These are phyloP conservation scores for Muntiacus muntjak DNA, from an alignment of 2,113 vertebrate genomes.

Conservation along the genomic window DNA sequence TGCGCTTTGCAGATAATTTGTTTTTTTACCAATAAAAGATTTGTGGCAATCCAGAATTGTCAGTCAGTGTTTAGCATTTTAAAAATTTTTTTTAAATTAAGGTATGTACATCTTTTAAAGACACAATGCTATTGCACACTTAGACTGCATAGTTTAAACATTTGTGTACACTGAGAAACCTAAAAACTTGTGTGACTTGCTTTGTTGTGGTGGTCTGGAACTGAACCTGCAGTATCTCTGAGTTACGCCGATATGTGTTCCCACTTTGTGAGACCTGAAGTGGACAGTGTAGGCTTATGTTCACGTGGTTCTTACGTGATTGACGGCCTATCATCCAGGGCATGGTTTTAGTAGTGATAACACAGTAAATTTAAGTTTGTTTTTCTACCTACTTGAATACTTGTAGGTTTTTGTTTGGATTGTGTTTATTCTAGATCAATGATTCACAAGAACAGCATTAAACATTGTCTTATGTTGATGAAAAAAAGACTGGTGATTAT, in stretches of 20 bases:
- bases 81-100: background rate
- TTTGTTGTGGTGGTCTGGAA: background rate
- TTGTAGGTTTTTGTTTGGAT: slow-evolving; percentile 28
- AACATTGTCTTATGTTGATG: background rate
- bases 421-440: background rate
- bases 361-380: slow-evolving; percentile 1
- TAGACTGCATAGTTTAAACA: background rate
- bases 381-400: background rate
- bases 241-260: background rate
- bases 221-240: background rate
- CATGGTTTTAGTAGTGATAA: background rate
- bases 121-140: background rate
- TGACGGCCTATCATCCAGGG: background rate
- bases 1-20: background rate
- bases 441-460: background rate
- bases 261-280: background rate
- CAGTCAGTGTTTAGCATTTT: background rate
- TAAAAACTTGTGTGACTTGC: background rate
- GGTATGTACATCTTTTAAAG: background rate
- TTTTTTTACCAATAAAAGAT: background rate
- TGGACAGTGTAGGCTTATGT: background rate
- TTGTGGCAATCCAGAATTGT: background rate
- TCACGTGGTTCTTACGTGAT: background rate
- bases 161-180: background rate
- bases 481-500: background rate